These are phyloP conservation scores for Dendropsophus ebraccatus DNA, from an alignment of 2,113 vertebrate genomes.

Conservation along the genomic window DNA sequence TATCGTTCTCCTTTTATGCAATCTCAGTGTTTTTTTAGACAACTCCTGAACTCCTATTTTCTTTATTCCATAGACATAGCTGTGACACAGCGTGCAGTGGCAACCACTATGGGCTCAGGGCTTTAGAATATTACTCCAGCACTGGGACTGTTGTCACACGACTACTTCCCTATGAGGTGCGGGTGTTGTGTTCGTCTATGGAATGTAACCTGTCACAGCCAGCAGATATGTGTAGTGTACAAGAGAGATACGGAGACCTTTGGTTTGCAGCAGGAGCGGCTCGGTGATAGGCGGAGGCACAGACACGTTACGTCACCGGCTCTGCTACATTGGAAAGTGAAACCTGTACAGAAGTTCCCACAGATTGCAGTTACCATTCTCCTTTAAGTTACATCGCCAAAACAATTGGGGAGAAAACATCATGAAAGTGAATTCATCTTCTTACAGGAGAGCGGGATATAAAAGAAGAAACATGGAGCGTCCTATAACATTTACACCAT, in stretches of 20 bases:
- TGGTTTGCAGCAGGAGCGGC: neutral
- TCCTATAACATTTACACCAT: neutral
- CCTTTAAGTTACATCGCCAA: neutral
- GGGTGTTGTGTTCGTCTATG: neutral
- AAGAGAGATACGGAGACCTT: neutral
- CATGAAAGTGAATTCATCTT: constrained; percentile 12
- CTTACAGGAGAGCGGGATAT: neutral
- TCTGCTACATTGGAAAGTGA: constrained; percentile 5
- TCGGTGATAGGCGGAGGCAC: neutral
- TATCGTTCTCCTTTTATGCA: too few species aligned
- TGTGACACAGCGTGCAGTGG: too few species aligned
- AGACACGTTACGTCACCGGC: neutral
- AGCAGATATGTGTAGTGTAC: neutral
- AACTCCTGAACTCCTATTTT: too few species aligned
- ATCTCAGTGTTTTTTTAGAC: too few species aligned
- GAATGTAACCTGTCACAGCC: neutral
- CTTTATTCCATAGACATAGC: too few species aligned
- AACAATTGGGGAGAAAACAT: neutral
- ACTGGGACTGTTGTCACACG: neutral
- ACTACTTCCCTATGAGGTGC: neutral
- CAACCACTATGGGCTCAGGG: too few species aligned
- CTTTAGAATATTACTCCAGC: neutral
- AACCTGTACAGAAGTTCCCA: neutral
- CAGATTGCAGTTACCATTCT: neutral
- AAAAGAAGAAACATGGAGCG: neutral